Conservation (phyloP, 1,140 invertebrate genomes). For the Dysdera silvatica region DNA sequence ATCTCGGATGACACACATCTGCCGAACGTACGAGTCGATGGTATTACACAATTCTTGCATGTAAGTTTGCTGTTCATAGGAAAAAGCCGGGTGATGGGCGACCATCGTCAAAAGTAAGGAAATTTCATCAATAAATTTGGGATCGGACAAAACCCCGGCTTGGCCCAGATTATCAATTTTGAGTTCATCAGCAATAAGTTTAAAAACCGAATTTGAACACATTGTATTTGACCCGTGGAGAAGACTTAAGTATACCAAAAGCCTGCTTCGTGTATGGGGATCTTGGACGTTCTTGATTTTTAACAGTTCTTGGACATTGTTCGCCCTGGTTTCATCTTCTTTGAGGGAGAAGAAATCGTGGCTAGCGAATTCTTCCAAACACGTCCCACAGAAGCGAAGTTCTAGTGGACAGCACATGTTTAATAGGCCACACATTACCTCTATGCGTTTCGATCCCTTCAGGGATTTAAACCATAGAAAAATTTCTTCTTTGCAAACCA, state of each 20-base stretch:
- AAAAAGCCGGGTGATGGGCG: conserved; percentile 87
- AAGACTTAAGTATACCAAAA: conserved; percentile 74
- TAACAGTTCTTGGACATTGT: conserved; percentile 57
- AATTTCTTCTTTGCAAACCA: conserved; percentile 81
- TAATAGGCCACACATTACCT: conserved; percentile 86
- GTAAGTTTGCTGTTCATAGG: conserved; percentile 74
- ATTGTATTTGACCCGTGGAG: conserved; percentile 74
- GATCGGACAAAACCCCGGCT: conserved; percentile 34
- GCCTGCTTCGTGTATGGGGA: conserved; percentile 64
- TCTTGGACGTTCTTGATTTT: conserved; percentile 48
- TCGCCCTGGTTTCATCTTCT: conserved; percentile 73
- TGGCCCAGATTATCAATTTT: conserved; percentile 26
- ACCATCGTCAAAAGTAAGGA: conserved; percentile 82
- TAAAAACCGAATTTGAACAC: conserved; percentile 72
- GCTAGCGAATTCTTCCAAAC: conserved; percentile 80
- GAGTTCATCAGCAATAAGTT: conserved; percentile 52
- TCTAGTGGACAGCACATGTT: conserved; percentile 91
- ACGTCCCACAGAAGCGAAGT: conserved; percentile 81
- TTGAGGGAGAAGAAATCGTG: conserved; percentile 79
- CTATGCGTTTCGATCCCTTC: conserved; percentile 85
- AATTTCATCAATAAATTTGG: conserved; percentile 62
- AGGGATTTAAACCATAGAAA: conserved; percentile 78
- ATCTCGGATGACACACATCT: too few species aligned
- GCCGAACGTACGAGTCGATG: too few species aligned
- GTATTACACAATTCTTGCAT: conserved; percentile 49